Base-by-base conservation (phyloP, 2,888 invertebrate species). In the Neocrepidodera transversa region DNA sequence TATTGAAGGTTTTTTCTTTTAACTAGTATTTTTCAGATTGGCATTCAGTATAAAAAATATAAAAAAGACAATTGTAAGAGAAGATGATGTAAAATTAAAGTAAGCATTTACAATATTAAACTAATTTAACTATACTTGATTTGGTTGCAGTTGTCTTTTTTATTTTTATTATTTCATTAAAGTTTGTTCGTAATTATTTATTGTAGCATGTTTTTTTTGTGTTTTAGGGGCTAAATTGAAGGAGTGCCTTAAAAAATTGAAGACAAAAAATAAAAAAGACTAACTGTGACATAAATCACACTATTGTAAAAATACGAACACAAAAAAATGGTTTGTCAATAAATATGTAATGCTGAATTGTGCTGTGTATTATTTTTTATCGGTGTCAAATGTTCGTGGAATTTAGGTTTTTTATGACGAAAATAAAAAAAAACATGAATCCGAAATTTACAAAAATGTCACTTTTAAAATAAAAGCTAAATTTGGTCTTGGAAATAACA, bases 121-220 rank as follows among this genome's bases (percentile, higher is more conserved):
- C n/a, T n/a, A n/a, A n/a, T n/a, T n/a, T n/a, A n/a, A n/a, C n/a
- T n/a, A n/a, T 36, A 11, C 8, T 42, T 42, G 10, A 42, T 6
- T 42, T 6, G 18, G 43, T 47, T 54, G 56, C 62, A 65, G 63
- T 68, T 67, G 68, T 67, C 65, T 67, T 66, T 66, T 67, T 65
- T 64, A 67, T 67, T 67, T 57, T 4, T 20, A 18, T 40, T 6
- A 10, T 66, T 61, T 66, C 54, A 58, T 43, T 20, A 26, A n/a
- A n/a, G n/a, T 23, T 16, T 20, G 7, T 14, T 43, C 56, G 13
- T 28, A 18, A 13, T 52, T 38, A 20, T 48, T 45, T 28, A 50
- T 53, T 42, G 17, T 49, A 45, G 20, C 45, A 53, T 42, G 36
- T n/a, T 56, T 43, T 65, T 60, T 59, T 50, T 67, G 61, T 66